Percentiles rank a stretch among this genome's conserved stretches.
Conservation (phyloP, 2,888 invertebrate genomes). For the Isotomurus palustris region DNA sequence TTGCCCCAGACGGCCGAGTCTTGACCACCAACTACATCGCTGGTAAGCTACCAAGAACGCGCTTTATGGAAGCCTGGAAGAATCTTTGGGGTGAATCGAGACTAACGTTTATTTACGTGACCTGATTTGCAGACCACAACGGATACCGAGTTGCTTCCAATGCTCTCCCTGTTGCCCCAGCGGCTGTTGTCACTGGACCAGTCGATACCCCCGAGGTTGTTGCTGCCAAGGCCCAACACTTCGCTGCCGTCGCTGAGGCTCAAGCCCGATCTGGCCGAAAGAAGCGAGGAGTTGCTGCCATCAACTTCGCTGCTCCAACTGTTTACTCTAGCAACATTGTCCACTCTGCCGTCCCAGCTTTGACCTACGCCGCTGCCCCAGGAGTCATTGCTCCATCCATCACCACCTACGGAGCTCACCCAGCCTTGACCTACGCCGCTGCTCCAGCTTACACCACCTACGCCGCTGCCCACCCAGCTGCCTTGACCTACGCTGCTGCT, state of each 20-base stretch:
- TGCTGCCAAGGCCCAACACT: slow-evolving; percentile 52
- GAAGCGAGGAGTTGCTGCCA: slow-evolving; percentile 38
- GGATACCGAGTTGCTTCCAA: slow-evolving; percentile 52
- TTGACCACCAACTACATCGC: slow-evolving; percentile 52
- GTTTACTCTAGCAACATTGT: slow-evolving; percentile 42
- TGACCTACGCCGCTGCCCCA: slow-evolving; percentile 21
- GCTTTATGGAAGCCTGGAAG: too few relatives aligned
- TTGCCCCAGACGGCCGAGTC: slow-evolving; percentile 52
- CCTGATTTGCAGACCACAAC: slow-evolving; percentile 49
- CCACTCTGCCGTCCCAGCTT: slow-evolving; percentile 24
- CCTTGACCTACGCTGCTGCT: slow-evolving; percentile 26
- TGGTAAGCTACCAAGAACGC: too few relatives aligned
- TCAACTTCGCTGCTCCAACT: slow-evolving; percentile 44
- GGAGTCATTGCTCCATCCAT: slow-evolving; percentile 10
- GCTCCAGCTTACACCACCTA: slow-evolving; percentile 28
- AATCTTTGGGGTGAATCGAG: too few relatives aligned
- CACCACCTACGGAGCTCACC: slow-evolving; percentile 9
- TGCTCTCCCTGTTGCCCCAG: slow-evolving; percentile 49
- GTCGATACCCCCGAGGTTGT: slow-evolving; percentile 55
- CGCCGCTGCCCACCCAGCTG: slow-evolving; percentile 21
- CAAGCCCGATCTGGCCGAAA: slow-evolving; percentile 43
- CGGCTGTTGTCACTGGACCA: slow-evolving; percentile 37
- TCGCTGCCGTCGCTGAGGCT: slow-evolving; percentile 50
- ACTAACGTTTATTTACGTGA: too few relatives aligned
- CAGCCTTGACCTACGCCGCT: slow-evolving; percentile 18